Percentiles rank a stretch among this genome's conserved stretches.
These are phyloP conservation scores for Rhineura floridana DNA, from an alignment of 2,113 vertebrate species.

Conservation along the genomic window DNA sequence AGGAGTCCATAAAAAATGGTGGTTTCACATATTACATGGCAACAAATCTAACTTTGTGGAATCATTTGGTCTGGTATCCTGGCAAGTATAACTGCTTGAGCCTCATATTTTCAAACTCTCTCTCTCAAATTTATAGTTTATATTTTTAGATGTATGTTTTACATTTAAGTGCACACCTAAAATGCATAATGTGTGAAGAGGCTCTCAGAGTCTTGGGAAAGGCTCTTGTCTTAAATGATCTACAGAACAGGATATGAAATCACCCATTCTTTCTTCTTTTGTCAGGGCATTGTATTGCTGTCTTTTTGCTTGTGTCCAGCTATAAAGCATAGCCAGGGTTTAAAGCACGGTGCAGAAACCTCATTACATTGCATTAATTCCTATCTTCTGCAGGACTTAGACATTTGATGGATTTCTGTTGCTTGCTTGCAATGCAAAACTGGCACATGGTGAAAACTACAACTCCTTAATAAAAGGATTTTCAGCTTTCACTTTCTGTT, in stretches of 20 bases:
- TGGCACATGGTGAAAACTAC: constrained; percentile 46
- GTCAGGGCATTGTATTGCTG: neutral
- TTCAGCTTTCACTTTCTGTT: constrained; percentile 54
- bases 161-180: neutral
- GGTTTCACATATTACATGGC: no score
- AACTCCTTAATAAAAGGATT: constrained; percentile 58
- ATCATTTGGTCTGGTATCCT: neutral
- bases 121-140: neutral
- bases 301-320: neutral
- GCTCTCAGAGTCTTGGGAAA: neutral
- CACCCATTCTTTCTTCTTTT: neutral
- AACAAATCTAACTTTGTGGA: neutral
- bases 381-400: constrained; percentile 31
- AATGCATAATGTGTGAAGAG: neutral
- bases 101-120: neutral
- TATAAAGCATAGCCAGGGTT: neutral
- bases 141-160: neutral
- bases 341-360: constrained; percentile 17
- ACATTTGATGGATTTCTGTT: constrained; percentile 23
- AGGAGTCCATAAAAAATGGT: no score
- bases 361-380: constrained; percentile 29
- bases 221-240: neutral
- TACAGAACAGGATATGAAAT: neutral
- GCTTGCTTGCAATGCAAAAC: constrained; percentile 36
- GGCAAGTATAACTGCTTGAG: no score